These are phyloP conservation scores for Platypus cylindrus DNA, from an alignment of 2,888 invertebrate genomes.

Conservation along the genomic window DNA sequence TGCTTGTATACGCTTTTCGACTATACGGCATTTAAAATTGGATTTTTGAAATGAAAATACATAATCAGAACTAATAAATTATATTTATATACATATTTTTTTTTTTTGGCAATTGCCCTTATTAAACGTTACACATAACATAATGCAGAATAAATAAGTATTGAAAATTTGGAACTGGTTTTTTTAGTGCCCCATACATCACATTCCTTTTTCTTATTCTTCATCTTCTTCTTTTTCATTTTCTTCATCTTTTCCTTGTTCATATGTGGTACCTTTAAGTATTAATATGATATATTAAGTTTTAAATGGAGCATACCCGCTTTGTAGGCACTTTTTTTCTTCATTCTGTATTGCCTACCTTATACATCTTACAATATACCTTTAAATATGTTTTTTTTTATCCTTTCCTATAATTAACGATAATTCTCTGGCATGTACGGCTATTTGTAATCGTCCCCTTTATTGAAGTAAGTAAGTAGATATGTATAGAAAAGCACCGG, in stretches of 20 bases:
- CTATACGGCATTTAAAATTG: too few species aligned
- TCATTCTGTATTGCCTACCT: conserved; percentile 11
- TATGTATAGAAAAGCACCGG: too few species aligned
- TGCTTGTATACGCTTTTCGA: too few species aligned
- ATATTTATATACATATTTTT: too few species aligned
- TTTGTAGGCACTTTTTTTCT: conserved; percentile 12
- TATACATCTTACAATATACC: conserved; percentile 12
- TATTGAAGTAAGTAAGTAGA: too few species aligned
- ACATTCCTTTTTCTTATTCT: too few species aligned
- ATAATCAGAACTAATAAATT: too few species aligned
- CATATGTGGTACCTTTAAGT: conserved; percentile 13
- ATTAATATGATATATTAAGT: conserved; percentile 16
- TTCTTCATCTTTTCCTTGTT: too few species aligned
- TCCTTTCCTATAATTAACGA: conserved; percentile 15
- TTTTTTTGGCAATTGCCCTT: too few species aligned
- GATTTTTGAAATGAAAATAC: too few species aligned
- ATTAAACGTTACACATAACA: conserved; percentile 3
- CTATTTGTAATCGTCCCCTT: too few species aligned
- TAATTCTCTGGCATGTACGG: conserved; percentile 10
- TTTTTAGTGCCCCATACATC: conserved; percentile 5
- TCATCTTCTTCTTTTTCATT: too few species aligned
- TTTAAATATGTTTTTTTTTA: conserved; percentile 16
- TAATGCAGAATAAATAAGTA: conserved; percentile 2
- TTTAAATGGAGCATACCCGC: conserved; percentile 16
- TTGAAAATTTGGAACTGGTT: conserved; percentile 10